These are phyloP conservation scores for Paracentrotus lividus DNA, from an alignment of 53 echinoderm and acorn worm species.

Conservation along the genomic window DNA sequence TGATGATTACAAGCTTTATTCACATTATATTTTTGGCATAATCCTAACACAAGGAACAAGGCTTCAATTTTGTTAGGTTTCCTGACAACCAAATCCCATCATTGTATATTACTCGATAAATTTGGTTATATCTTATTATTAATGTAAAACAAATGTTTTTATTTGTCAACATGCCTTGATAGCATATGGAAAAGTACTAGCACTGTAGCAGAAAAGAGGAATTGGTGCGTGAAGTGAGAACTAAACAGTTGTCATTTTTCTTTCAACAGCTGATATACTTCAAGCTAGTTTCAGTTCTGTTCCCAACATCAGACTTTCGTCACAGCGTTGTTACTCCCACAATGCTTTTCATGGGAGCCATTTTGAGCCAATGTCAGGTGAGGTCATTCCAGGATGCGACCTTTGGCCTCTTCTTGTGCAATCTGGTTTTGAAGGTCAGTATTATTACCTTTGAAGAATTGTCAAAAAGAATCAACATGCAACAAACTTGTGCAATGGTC, in stretches of 20 bases:
- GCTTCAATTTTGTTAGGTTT: too few species aligned
- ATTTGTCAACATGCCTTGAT: too few species aligned
- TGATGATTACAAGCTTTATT: too few species aligned
- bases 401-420: constrained; percentile 93
- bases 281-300: constrained; percentile 88
- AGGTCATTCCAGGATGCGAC: constrained; percentile 83
- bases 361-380: constrained; percentile 87
- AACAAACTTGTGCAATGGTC: too few species aligned
- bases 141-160: too few species aligned
- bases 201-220: too few species aligned
- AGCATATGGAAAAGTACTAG: too few species aligned
- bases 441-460: not conserved
- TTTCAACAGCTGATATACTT: constrained; percentile 86
- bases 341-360: constrained; percentile 93
- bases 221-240: not conserved
- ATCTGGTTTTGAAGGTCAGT: constrained; percentile 89
- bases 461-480: too few species aligned
- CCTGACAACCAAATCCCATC: not conserved
- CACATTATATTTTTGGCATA: too few species aligned
- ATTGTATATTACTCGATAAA: too few species aligned
- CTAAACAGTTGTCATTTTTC: not conserved
- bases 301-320: constrained; percentile 97
- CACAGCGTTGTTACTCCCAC: constrained; percentile 95
- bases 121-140: too few species aligned
- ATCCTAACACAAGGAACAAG: too few species aligned